phyloP scores from a whole-genome alignment of 1,140 invertebrate genomes.

The Zaprionus africanus region DNA sequence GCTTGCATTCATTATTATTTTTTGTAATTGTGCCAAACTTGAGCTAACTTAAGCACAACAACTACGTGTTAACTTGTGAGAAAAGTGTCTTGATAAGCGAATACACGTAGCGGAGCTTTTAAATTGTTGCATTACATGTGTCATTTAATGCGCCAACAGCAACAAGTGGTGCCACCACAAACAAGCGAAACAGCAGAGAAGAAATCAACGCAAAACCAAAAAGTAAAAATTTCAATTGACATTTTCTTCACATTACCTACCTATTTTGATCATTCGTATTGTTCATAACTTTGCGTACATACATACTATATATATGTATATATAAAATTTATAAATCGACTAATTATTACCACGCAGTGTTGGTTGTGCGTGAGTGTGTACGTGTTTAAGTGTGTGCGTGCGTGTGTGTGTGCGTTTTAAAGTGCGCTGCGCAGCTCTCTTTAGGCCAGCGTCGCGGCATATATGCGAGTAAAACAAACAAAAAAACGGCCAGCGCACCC shows the following conservation, averaged over 20 bases:
- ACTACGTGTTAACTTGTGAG: conserved; percentile 35
- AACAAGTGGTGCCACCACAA: conserved; percentile 54
- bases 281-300: conserved; percentile 25
- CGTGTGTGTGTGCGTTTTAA: conserved; percentile 24
- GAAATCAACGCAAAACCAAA: conserved; percentile 33
- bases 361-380: conserved; percentile 21
- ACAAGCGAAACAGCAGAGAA: conserved; percentile 17
- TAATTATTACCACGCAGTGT: conserved; percentile 39
- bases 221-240: conserved; percentile 44
- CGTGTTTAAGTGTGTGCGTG: not conserved
- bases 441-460: conserved; percentile 45
- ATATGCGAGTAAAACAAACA: conserved; percentile 45
- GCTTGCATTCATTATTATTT: conserved; percentile 29
- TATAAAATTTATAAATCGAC: conserved; percentile 14
- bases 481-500: conserved; percentile 43
- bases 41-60: conserved; percentile 14
- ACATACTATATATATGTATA: not conserved
- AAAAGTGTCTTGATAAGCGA: conserved; percentile 26
- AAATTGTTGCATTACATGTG: conserved; percentile 26
- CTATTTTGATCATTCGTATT: conserved; percentile 10
- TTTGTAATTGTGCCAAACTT: conserved; percentile 32
- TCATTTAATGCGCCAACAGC: conserved; percentile 50
- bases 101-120: conserved; percentile 12
- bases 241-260: conserved; percentile 1
- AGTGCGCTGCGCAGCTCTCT: conserved; percentile 49